Base-by-base conservation (phyloP, 1,140 invertebrate genomes). In the Drosophila serrata region DNA sequence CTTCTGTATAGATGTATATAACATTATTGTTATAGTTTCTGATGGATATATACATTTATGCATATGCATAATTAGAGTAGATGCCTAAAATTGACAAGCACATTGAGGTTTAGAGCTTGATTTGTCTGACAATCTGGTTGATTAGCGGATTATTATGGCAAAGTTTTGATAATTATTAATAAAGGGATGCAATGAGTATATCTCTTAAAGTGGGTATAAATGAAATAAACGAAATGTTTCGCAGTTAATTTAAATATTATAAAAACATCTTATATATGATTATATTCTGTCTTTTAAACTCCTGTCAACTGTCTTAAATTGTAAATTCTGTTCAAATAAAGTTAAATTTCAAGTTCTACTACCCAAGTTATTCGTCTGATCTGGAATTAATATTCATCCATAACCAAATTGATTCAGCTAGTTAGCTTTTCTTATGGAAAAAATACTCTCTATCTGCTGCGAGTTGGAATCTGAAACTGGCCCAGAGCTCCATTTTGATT, bases 401-500 rank as follows among this genome's bases (percentile, higher is more conserved):
- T 15, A 60, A 24, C 27, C 13, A n/a, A 53, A 35, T 56, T 12
- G 27, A 61, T 27, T 17, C 15, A 55, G 7, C 11, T 24, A 62
- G 31, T 58, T 62, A 29, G 4, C 27, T 6, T 15, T 37, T 13
- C 35, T 37, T 55, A 35, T 53, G 31, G 13, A 22, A 49, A 64
- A 64, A 62, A 46, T 46, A 57, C n/a, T 35, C n/a, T 35, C 33
- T 15, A 37, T 5, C n/a, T 43, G n/a, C 46, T 39, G 27, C 12
- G 29, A 33, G n/a, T 33, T 31, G n/a, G 12, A 37, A 22, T 48
- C n/a, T 7, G 43, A 27, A 73, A 40, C 42, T 59, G 67, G 11
- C 43, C 53, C 67, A 24, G 8, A 29, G 67, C 65, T 33, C 12
- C 24, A 70, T 72, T 72, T 42, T 72, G 43, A 73, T 72, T 59